phyloP scores from a whole-genome alignment of 2,888 invertebrate genomes.

The Trichacis sp. region DNA sequence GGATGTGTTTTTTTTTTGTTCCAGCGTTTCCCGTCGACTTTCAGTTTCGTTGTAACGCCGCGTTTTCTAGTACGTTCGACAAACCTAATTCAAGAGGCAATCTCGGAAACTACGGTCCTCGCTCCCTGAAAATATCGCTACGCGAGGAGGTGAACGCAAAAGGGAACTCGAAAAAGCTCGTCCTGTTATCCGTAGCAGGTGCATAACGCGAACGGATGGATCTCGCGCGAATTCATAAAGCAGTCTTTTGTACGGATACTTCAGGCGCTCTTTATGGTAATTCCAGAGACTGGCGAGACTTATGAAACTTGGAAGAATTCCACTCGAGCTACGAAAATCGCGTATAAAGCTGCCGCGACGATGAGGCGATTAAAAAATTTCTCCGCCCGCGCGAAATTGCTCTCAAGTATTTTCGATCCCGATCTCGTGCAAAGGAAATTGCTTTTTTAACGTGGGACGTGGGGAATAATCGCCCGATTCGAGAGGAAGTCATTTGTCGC shows the following conservation, averaged over 20 bases:
- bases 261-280: slow-evolving; percentile 63
- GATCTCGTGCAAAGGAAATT: not conserved
- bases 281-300: slow-evolving; percentile 58
- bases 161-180: slow-evolving; percentile 41
- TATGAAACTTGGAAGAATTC: slow-evolving; percentile 47
- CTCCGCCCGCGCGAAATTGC: slow-evolving; percentile 18
- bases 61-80: not conserved
- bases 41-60: too few species aligned
- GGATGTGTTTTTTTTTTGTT: too few species aligned
- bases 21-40: too few species aligned
- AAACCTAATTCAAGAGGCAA: slow-evolving; percentile 40
- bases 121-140: slow-evolving; percentile 41
- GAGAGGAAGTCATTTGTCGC: slow-evolving; percentile 1
- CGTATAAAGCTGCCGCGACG: slow-evolving; percentile 36
- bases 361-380: slow-evolving; percentile 41
- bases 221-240: slow-evolving; percentile 66
- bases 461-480: too few species aligned
- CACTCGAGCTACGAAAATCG: slow-evolving; percentile 36
- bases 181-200: slow-evolving; percentile 53
- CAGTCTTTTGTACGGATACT: slow-evolving; percentile 64
- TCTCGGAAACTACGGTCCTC: slow-evolving; percentile 37
- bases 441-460: not conserved
- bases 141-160: slow-evolving; percentile 43
- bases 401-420: slow-evolving; percentile 6
- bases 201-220: slow-evolving; percentile 63